Evolutionary conservation across 2,113 vertebrate species (phyloP), one percentile per base, ranked within the genome.

Genomic region (Trematocara zebra): DNA sequence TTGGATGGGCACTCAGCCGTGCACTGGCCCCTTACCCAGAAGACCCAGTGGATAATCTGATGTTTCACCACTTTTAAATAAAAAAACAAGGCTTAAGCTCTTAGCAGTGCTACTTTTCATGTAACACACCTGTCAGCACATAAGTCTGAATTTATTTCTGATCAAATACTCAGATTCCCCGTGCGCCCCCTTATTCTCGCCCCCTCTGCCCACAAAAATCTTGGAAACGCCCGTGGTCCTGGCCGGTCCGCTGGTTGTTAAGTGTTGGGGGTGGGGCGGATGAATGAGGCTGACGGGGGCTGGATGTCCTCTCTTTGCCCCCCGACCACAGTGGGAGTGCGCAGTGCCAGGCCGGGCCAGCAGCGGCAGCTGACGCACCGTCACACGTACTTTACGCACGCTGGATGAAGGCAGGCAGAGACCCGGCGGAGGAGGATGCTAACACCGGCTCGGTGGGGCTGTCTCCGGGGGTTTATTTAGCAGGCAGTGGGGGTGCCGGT

Each of bases 301-400:
- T 37, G 67, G 78, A 69, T 88, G 88, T 74, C 87, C 85, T 59
- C 85, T 52, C 82, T 57, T 26, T 64, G 56, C 79, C 76, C 67
- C 72, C 61, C 23, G 69, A 54, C 57, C 83, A 69, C 64, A 20
- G 78, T 26, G 67, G 61, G 84, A 81, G 88, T 85, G 91, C 81
- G 93, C 92, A 91, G 91, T 35, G 86, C 40, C 76, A 28, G 80
- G 31, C 47, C 40, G 69, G 88, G 37, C 69, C 86, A 88, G 83
- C 81, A 64, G 59, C 28, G 37, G 61, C 61, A 67, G 61, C 61
- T 42, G 69, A 83, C 87, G 85, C 85, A 78, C 74, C 87, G 40
- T 90, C 86, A 26, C 87, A 90, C 89, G 84, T 40, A 31, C 86
- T 84, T 88, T 37, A 89, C 91, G 86, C 89, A 92, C 84, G 3